Base-by-base conservation (phyloP, 2,797 vertebrate species). In the Muraenolepis orangiensis region DNA sequence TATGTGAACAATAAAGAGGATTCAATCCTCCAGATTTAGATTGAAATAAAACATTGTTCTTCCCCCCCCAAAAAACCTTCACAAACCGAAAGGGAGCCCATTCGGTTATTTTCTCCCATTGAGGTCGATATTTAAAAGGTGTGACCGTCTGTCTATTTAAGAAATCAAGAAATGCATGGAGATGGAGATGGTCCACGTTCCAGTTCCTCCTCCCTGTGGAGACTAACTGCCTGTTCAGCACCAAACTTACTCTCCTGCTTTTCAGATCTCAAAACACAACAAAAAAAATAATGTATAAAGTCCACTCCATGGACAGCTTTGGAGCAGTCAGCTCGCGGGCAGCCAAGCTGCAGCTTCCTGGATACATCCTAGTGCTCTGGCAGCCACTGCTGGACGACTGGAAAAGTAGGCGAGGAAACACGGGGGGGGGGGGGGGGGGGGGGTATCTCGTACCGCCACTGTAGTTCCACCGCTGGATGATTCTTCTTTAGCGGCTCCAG, bases 101-200 rank as follows among this genome's bases (percentile, higher is more conserved):
- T 91, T 69, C 64, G n/a, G n/a, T 77, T 30, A 61, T 69, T 84
- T 90, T 73, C 77, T 75, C 72, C 81, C 69, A 36, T 77, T 80
- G 74, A 66, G 77, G 18, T 29, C 29, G 13, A 29, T 30, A 29
- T 13, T 3, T 13, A 29, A n/a, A 66, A 16, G 64, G 14, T 16
- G 66, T n/a, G 28, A 29, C 29, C 6, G 64, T 14, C 23, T 29
- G 64, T 5, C 8, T 7, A 23, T 0, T 18, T 13, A 31, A 6
- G 28, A 29, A 67, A 28, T 26, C 23, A 14, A 66, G 64, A 66
- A 6, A 20, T 20, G 18, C 42, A 20, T 46, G 13, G 42, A 13
- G n/a, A 16, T 46, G 42, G 51, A 26, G n/a, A 26, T 64, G 23
- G 8, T 26, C 57, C 57, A 64, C 2, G 28, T 14, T 67, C 14